Percentiles rank a stretch among this genome's conserved stretches.
Evolutionary conservation across 2,113 vertebrate genomes (phyloP).

Genomic region (Burhinus bistriatus): DNA sequence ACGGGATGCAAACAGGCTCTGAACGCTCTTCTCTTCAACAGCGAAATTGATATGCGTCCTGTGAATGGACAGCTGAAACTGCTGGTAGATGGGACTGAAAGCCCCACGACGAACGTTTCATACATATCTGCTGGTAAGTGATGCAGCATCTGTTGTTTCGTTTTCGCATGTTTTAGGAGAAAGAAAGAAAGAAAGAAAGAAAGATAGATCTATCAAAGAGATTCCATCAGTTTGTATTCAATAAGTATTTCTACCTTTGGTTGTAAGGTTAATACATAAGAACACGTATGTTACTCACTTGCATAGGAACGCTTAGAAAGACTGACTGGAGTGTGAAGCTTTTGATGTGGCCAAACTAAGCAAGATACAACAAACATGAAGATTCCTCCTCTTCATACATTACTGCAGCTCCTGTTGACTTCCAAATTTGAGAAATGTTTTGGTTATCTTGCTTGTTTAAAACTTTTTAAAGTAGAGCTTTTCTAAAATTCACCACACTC

Average conservation of each 20-base stretch:
- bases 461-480: background rate
- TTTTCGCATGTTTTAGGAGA: background rate
- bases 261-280: background rate
- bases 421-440: background rate
- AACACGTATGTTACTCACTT: background rate
- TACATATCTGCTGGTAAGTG: conserved; percentile 41
- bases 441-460: background rate
- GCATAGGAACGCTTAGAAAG: background rate
- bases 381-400: background rate
- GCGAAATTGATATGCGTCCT: conserved; percentile 39
- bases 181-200: background rate
- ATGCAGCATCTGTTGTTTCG: background rate
- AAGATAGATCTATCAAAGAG: background rate
- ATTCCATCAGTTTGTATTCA: background rate
- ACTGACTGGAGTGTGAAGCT: background rate
- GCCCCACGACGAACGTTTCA: background rate
- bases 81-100: conserved; percentile 41
- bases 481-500: background rate
- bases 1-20: background rate
- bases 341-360: background rate
- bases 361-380: background rate
- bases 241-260: background rate
- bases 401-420: background rate
- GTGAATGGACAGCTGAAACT: background rate
- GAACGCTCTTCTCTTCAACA: background rate